Base-by-base conservation (phyloP, 2,888 invertebrate genomes). In the Teleiodes luculella region DNA sequence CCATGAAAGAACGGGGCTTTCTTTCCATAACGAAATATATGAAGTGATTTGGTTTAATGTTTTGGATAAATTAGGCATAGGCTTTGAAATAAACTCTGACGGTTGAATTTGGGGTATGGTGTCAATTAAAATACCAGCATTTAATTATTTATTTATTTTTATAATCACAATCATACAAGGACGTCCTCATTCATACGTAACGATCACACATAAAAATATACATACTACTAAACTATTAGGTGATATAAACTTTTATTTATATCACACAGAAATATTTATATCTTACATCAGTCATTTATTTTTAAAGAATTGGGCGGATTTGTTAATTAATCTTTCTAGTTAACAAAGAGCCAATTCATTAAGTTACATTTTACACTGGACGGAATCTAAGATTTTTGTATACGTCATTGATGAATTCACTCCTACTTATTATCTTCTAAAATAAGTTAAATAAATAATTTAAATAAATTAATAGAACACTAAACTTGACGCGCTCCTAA, bases 391-490 rank as follows among this genome's bases (percentile, higher is more conserved):
- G 30, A 43, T n/a, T 43, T 54, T 48, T 52, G 57, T 57, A 60
- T 57, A 58, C 53, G 57, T 53, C 54, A 60, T 60, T 58, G 54
- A 61, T 59, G 54, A 65, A 66, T 74, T 73, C 73, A 72, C 68
- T 65, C 73, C 80, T 85, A 80, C 74, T 74, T 76, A 73, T 78
- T 80, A 78, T 73, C 65, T 76, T 79, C 85, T 86, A 83, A 66
- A 87, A 89, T 88, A 88, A 89, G 82, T 88, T 86, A 86, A 88
- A 86, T 84, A 84, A 86, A 83, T 84, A 80, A 84, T 80, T 86
- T 82, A 80, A 86, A 85, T 84, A 85, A 86, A 79, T 86, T 83
- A 83, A 72, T 76, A 78, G 69, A 80, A 78, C 69, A 74, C 78
- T 83, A 78, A 57, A 64, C 65, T 71, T 70, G 70, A 74, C 68